These are phyloP conservation scores for Ptiloglossa arizonensis DNA, from an alignment of 1,140 invertebrate species.

Conservation along the genomic window DNA sequence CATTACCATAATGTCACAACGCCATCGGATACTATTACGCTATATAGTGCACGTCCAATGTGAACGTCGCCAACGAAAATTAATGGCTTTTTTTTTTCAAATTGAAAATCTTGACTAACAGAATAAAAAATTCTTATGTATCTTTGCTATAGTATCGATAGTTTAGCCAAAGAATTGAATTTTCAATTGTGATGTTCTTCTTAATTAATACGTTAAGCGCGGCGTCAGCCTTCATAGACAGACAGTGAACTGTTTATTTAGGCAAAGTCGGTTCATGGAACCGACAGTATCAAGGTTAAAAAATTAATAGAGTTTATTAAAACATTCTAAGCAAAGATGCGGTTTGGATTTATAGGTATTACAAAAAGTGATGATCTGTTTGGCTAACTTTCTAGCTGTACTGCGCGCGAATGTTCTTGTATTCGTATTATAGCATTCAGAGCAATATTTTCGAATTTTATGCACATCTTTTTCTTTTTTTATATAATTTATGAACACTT, in stretches of 20 bases:
- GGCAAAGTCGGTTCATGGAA: not conserved
- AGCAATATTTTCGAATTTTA: constrained; percentile 1
- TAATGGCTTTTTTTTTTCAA: too few relatives aligned
- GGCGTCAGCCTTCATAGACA: not conserved
- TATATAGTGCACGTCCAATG: too few relatives aligned
- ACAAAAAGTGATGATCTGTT: not conserved
- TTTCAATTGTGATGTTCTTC: too few relatives aligned
- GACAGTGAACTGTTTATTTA: not conserved
- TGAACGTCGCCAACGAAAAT: too few relatives aligned
- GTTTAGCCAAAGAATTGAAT: too few relatives aligned
- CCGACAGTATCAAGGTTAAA: not conserved
- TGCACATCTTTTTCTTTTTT: not conserved
- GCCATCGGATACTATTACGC: too few relatives aligned
- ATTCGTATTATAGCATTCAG: constrained; percentile 5
- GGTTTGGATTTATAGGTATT: not conserved
- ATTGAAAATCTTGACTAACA: too few relatives aligned
- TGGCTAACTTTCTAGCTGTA: not conserved
- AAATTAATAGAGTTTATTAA: constrained; percentile 17
- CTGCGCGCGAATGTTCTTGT: not conserved
- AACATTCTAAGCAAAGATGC: constrained; percentile 10
- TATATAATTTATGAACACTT: not conserved
- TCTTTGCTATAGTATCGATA: too few relatives aligned
- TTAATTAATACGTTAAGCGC: not conserved
- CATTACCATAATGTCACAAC: too few relatives aligned
- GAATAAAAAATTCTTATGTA: too few relatives aligned